Evolutionary conservation across 2,888 invertebrate species (phyloP).

Genomic region (Papilio elwesi): DNA sequence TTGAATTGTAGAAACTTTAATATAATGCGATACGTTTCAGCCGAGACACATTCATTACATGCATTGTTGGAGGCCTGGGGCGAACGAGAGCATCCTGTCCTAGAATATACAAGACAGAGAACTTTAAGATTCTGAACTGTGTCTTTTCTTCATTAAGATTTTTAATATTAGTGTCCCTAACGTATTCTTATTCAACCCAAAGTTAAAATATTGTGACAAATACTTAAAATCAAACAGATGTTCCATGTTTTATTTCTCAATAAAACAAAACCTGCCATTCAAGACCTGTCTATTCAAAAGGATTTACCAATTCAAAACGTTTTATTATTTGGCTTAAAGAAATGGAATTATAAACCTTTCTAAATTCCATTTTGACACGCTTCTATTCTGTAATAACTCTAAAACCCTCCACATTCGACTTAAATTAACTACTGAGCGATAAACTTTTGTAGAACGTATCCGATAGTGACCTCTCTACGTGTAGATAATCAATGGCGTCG

Average conservation of each 20-base stretch:
- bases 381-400: too few relatives aligned
- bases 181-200: neutral
- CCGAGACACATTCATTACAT: slow-evolving; percentile 35
- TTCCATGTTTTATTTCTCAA: too few relatives aligned
- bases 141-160: neutral
- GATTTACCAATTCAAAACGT: neutral
- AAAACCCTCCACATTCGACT: neutral
- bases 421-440: too few relatives aligned
- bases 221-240: too few relatives aligned
- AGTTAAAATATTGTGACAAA: neutral
- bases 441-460: too few relatives aligned
- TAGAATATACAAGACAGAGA: slow-evolving; percentile 27
- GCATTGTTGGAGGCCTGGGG: slow-evolving; percentile 28
- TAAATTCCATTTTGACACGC: neutral
- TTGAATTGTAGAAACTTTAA: slow-evolving; percentile 23
- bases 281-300: neutral
- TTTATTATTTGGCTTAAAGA: neutral
- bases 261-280: neutral
- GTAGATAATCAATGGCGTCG: slow-evolving; percentile 31
- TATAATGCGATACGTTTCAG: slow-evolving; percentile 32
- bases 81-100: slow-evolving; percentile 34
- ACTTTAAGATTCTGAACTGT: neutral
- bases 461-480: slow-evolving; percentile 16
- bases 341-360: neutral
- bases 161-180: neutral